Evolutionary conservation across 2,797 vertebrate species (phyloP), one percentile per base, ranked within the genome.

Genomic region (Epinephelus coioides): DNA sequence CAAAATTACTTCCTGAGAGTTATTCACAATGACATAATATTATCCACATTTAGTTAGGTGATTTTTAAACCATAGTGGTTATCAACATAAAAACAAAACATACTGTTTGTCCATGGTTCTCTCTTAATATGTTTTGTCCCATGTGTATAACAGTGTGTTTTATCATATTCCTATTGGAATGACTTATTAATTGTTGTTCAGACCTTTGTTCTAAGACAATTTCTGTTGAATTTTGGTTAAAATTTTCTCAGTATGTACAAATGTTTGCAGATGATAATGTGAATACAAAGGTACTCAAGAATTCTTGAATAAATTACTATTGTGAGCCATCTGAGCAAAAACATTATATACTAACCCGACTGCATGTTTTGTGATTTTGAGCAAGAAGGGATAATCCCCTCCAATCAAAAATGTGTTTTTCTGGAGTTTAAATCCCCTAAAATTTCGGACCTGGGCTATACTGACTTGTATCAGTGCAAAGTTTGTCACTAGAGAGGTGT

Each of bases 301-400:
- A 6, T 14, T 30, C 51, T 55, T 63, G 7, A 43, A 34, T 49
- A 66, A 70, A 69, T 70, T 51, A 64, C 25, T 79, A 17, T 40
- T 40, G 50, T 81, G 79, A 66, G 43, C 19, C 67, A 62, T 57
- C 6, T 2, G 53, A 68, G 55, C 50, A 50, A 73, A 81, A 83
- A 78, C 53, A 34, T 18, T 49, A 77, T 47, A 53, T 67, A 70
- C 19, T 19, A 69, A 49, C 40, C 50, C 7, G 1, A 23, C 44
- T 64, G 62, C 44, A 76, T 78, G 83, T 67, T 78, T 72, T 64
- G 43, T 60, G 18, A 49, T 68, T 69, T 76, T 49, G 19, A 21
- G 49, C 30, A 44, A 59, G 51, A 40, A 30, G 15, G 46, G 19
- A 49, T 65, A 69, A 25, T 43, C 40, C 40, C 9, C 40, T 12